These are phyloP conservation scores for Vidua macroura DNA, from an alignment of 2,113 vertebrate species.

Conservation along the genomic window DNA sequence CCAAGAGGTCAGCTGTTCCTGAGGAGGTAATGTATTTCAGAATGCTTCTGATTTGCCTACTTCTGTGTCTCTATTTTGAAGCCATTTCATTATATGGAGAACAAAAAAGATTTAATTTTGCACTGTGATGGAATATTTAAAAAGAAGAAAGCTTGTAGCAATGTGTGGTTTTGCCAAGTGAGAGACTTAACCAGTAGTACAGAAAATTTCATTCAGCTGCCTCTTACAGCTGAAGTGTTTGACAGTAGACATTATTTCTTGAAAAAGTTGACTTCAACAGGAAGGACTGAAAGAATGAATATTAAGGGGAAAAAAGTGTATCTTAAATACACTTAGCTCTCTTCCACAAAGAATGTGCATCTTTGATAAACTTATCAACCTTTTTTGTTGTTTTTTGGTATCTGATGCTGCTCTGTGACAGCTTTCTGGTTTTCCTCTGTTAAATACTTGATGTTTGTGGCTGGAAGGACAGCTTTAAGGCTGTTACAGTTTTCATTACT, in stretches of 20 bases:
- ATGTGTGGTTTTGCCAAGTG: not conserved
- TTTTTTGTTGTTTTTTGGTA: not conserved
- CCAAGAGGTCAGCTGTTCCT: constrained; percentile 84
- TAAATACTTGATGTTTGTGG: not conserved
- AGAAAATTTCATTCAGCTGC: not conserved
- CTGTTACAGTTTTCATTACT: not conserved
- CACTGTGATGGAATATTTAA: not conserved
- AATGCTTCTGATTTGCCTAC: not conserved
- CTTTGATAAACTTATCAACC: not conserved
- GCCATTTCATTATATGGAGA: not conserved
- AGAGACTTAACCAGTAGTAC: not conserved
- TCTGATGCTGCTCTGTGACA: not conserved
- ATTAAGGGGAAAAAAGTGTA: not conserved
- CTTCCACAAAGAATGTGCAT: not conserved
- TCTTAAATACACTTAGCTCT: not conserved
- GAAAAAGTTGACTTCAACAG: not conserved
- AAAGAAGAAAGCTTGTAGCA: not conserved
- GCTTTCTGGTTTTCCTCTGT: not conserved
- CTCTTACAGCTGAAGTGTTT: not conserved
- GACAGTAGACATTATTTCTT: not conserved
- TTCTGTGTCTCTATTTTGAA: not conserved
- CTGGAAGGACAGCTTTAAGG: not conserved
- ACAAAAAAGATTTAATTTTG: not conserved
- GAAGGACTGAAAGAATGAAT: not conserved
- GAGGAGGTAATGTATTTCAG: constrained; percentile 80